Percentiles rank a stretch among this genome's conserved stretches.
These are phyloP conservation scores for Sinodicranocentrus sp. DNA, from an alignment of 2,888 invertebrate species.

Conservation along the genomic window DNA sequence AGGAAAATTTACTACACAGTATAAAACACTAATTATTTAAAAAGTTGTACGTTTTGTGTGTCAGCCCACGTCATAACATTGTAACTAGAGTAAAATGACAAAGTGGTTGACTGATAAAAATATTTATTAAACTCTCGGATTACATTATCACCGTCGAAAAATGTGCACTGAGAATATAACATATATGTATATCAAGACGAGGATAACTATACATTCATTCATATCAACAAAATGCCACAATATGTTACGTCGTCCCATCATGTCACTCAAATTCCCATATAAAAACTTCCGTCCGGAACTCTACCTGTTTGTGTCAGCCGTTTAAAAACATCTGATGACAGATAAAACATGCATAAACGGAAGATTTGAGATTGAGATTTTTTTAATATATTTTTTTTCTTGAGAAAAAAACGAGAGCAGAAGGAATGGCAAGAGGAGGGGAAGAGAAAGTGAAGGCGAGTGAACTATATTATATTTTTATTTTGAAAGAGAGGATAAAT, in stretches of 20 bases:
- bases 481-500: background rate
- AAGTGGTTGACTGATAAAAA: conserved; percentile 44
- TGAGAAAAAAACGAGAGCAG: conserved; percentile 18
- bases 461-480: conserved; percentile 7
- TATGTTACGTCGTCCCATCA: conserved; percentile 11
- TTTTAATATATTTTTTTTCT: background rate
- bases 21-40: conserved; percentile 45
- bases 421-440: conserved; percentile 7
- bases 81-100: conserved; percentile 29
- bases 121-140: conserved; percentile 12
- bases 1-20: conserved; percentile 9
- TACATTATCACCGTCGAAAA: conserved; percentile 13
- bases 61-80: conserved; percentile 15
- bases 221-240: conserved; percentile 38
- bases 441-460: conserved; percentile 35
- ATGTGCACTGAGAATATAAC: too few species aligned
- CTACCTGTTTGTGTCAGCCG: background rate
- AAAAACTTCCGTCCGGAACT: conserved; percentile 61
- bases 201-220: background rate
- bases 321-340: conserved; percentile 31
- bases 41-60: conserved; percentile 25
- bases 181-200: background rate
- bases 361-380: conserved; percentile 2
- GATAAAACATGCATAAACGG: conserved; percentile 8
- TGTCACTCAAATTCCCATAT: background rate